phyloP scores from a whole-genome alignment of 2,113 vertebrate genomes.

The Microtus oregoni region DNA sequence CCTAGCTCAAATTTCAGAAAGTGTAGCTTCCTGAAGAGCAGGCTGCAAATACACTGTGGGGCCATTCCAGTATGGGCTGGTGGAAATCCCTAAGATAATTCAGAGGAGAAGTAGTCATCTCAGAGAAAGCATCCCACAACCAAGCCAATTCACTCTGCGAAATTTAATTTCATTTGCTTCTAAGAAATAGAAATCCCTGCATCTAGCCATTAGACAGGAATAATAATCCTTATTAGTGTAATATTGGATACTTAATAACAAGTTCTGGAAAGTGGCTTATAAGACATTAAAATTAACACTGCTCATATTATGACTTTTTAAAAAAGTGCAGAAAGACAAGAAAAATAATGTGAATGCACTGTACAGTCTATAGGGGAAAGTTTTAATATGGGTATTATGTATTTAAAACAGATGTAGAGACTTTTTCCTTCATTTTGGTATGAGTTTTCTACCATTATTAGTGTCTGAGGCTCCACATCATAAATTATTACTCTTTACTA shows the following conservation, averaged over 20 bases:
- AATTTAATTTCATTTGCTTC: conserved; percentile 14
- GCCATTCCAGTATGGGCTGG: background rate
- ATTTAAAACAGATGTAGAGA: background rate
- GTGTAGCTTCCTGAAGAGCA: background rate
- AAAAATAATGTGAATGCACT: background rate
- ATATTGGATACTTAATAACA: conserved; percentile 25
- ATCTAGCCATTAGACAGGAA: conserved; percentile 33
- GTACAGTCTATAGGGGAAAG: background rate
- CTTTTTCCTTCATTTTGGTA: conserved; percentile 46
- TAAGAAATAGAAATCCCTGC: background rate
- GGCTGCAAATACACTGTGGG: background rate
- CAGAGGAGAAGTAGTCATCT: background rate
- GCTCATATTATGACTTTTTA: background rate
- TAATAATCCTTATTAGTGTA: background rate
- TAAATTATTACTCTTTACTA: conserved; percentile 60
- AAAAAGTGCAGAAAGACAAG: conserved; percentile 43
- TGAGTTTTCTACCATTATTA: conserved; percentile 15
- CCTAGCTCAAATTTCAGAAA: background rate
- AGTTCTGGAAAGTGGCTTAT: conserved; percentile 34
- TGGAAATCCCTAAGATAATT: background rate
- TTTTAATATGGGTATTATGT: conserved; percentile 39
- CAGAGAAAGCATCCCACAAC: background rate
- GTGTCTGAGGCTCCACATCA: background rate
- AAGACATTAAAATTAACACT: conserved; percentile 41
- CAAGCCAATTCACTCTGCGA: conserved; percentile 12